Evolutionary conservation across 2,888 invertebrate genomes (phyloP).

Genomic region (Phyllotreta cruciferae): DNA sequence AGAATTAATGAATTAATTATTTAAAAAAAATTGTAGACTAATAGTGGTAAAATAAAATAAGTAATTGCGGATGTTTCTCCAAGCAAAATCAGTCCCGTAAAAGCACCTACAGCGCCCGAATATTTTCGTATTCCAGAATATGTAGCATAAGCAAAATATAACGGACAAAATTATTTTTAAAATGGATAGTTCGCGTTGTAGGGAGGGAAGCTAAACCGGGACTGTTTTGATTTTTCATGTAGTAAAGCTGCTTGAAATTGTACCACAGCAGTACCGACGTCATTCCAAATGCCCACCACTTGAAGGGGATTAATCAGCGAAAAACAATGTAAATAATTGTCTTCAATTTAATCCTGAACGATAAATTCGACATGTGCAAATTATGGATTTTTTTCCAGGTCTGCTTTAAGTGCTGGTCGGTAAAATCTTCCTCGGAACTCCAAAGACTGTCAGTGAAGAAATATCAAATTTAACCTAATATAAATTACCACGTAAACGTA

Average conservation of each 20-base stretch:
- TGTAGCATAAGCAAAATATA: slow-evolving; percentile 13
- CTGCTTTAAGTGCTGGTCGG: slow-evolving; percentile 45
- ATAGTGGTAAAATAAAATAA: slow-evolving; percentile 3
- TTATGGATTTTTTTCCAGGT: slow-evolving; percentile 19
- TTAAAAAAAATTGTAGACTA: slow-evolving; percentile 14
- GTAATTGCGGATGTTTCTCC: slow-evolving; percentile 11
- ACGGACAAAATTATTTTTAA: slow-evolving; percentile 12
- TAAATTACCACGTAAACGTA: background rate
- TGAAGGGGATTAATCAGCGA: slow-evolving; percentile 6
- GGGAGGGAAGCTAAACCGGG: slow-evolving; percentile 10
- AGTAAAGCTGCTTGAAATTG: slow-evolving; percentile 22
- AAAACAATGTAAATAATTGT: slow-evolving; percentile 13
- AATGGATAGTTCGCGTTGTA: slow-evolving; percentile 22
- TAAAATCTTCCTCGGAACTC: slow-evolving; percentile 61
- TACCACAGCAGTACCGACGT: slow-evolving; percentile 15
- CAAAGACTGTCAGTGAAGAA: slow-evolving; percentile 60
- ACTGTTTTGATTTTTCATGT: slow-evolving; percentile 5
- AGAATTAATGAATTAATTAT: slow-evolving; percentile 14
- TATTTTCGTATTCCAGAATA: slow-evolving; percentile 9
- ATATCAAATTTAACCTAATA: slow-evolving; percentile 31
- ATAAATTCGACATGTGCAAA: too few species aligned
- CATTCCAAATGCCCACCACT: slow-evolving; percentile 22
- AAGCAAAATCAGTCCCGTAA: slow-evolving; percentile 2
- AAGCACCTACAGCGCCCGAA: slow-evolving; percentile 1
- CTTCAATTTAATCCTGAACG: background rate